Percentiles rank a stretch among this genome's conserved stretches.
These are phyloP conservation scores for Taenaris catops DNA, from an alignment of 2,888 invertebrate species.

Conservation along the genomic window DNA sequence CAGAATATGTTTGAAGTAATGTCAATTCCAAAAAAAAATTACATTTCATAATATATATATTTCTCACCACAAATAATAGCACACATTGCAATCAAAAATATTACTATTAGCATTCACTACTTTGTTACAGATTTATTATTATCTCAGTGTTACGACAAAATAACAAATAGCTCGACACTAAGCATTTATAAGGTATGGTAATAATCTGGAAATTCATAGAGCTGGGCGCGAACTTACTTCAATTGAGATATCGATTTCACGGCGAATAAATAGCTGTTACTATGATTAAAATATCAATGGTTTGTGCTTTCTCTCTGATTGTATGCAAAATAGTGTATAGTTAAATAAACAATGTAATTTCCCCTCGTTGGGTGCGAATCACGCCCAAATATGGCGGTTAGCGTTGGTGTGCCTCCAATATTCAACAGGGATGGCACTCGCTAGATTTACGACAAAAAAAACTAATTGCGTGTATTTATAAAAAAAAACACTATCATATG, in stretches of 20 bases:
- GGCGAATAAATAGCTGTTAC: conserved; percentile 45
- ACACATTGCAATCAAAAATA: too few relatives aligned
- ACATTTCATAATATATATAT: not conserved
- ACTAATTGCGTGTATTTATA: too few relatives aligned
- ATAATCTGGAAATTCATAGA: conserved; percentile 22
- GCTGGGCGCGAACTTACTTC: conserved; percentile 19
- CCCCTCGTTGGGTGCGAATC: conserved; percentile 34
- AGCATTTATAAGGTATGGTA: conserved; percentile 24
- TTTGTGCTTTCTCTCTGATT: conserved; percentile 64
- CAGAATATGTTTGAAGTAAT: too few relatives aligned
- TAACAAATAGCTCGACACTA: conserved; percentile 20
- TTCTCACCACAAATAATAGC: not conserved
- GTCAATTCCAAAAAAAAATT: not conserved
- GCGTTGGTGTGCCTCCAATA: conserved; percentile 23
- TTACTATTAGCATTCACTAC: too few relatives aligned
- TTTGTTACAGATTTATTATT: too few relatives aligned
- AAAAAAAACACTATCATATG: too few relatives aligned
- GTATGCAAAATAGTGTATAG: conserved; percentile 66
- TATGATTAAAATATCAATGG: conserved; percentile 71
- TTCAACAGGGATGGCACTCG: conserved; percentile 5
- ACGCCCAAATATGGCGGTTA: conserved; percentile 28
- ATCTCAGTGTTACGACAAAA: conserved; percentile 11
- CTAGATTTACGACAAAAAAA: not conserved
- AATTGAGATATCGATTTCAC: conserved; percentile 56
- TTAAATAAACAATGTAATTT: conserved; percentile 47